Evolutionary conservation across 2,113 vertebrate genomes (phyloP), one percentile per base, ranked within the genome.

Genomic region (Colinus virginianus): DNA sequence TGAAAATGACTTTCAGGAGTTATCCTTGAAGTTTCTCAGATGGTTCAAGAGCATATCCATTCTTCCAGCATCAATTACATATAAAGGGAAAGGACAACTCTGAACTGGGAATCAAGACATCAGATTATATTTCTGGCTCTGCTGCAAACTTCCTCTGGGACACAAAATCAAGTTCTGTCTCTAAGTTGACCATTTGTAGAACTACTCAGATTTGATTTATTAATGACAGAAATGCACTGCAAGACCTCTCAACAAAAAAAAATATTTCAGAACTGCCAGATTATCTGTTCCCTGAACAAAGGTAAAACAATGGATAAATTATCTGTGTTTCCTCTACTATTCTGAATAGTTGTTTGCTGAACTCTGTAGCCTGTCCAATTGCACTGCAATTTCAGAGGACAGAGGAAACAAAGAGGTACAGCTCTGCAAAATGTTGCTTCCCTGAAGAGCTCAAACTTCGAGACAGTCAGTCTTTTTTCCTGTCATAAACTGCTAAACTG

Each of bases 121-220:
- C 61, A 86, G 53, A 58, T 88, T 55, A 6, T 51, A 75, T 67
- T 95, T 96, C 72, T 91, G 46, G 21, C 46, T 91, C 76, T 83
- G 64, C 32, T 55, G 87, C 34, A 77, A 28, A n/a, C 17, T 67
- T 85, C 76, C 90, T 80, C 49, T 40, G 68, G 79, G 68, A 91
- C 11, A 2, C 34, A 89, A 94, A 87, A 42, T 38, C 49, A 90
- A 89, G 42, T 63, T 49, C 43, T 46, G 36, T 36, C 72, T 86
- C 55, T 23, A 70, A 62, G 34, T 38, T 86, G 51, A 21, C 34
- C 71, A 91, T 77, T 82, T 80, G 76, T 32, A 85, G 42, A 82
- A 85, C 32, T 63, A 76, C 28, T 55, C 49, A 74, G 36, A 53
- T 69, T 83, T 88, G 56, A 91, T 85, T 94, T 91, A 91, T 88